These are phyloP conservation scores for Caenorhabditis parvicauda DNA, from an alignment of 2,888 invertebrate genomes.

Conservation along the genomic window DNA sequence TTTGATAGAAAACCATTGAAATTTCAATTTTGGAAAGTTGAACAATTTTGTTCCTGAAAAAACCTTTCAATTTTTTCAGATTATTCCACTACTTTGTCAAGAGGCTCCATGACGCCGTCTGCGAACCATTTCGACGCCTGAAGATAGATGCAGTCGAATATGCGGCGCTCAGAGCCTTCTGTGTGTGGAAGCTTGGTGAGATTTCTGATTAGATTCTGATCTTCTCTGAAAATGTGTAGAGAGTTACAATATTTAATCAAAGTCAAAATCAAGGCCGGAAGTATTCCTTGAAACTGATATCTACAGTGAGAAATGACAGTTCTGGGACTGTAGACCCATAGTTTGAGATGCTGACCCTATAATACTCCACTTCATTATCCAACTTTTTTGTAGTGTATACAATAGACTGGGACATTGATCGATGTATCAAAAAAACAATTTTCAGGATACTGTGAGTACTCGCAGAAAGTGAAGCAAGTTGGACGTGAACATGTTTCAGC, in stretches of 20 bases:
- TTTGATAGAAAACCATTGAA: too few relatives aligned
- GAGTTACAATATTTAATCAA: too few relatives aligned
- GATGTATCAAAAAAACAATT: background rate
- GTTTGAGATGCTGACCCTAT: too few relatives aligned
- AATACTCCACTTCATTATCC: background rate
- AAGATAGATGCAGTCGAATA: conserved; percentile 34
- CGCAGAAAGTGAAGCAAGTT: conserved; percentile 21
- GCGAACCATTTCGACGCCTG: conserved; percentile 17
- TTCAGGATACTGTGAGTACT: conserved; percentile 36
- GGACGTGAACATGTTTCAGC: conserved; percentile 32
- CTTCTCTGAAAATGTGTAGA: too few relatives aligned
- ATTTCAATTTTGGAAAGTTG: too few relatives aligned
- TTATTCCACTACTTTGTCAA: conserved; percentile 20
- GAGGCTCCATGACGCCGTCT: conserved; percentile 23
- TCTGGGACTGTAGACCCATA: too few relatives aligned
- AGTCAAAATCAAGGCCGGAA: too few relatives aligned
- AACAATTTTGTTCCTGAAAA: background rate
- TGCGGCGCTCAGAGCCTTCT: conserved; percentile 38
- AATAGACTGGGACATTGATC: too few relatives aligned
- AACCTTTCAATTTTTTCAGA: conserved; percentile 10
- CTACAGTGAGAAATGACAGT: too few relatives aligned
- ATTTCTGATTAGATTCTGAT: background rate
- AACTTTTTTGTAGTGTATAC: too few relatives aligned
- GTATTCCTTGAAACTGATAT: too few relatives aligned
- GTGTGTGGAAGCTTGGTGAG: conserved; percentile 42